Conservation (phyloP, 2,888 invertebrate species). For the Ophioninae sp. region DNA sequence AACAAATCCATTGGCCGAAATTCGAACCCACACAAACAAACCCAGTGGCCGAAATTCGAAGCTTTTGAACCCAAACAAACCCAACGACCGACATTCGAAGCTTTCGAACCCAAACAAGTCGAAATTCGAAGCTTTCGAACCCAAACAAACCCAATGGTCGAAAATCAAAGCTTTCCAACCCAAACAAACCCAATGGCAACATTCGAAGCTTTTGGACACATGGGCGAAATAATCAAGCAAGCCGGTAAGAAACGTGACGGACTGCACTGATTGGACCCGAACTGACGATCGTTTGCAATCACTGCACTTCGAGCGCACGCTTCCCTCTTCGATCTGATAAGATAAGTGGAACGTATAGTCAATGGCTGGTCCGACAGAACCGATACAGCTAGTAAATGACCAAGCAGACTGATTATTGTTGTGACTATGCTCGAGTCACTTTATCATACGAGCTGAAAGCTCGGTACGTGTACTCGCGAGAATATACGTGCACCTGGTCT, state of each 20-base stretch:
- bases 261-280: constrained; percentile 32
- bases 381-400: constrained; percentile 28
- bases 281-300: constrained; percentile 19
- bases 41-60: neutral
- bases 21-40: no score
- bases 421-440: constrained; percentile 38
- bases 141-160: no score
- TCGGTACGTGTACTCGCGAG: constrained; percentile 14
- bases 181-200: neutral
- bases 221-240: neutral
- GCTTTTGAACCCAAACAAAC: neutral
- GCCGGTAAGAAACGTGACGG: neutral
- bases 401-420: constrained; percentile 54
- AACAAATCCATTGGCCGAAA: neutral
- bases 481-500: constrained; percentile 46
- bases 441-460: constrained; percentile 5
- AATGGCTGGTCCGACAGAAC: constrained; percentile 36
- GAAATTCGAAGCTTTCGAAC: neutral
- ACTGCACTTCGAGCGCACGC: neutral
- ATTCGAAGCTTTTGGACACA: neutral
- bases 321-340: constrained; percentile 39
- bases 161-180: no score
- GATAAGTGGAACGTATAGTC: constrained; percentile 37
- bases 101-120: neutral
- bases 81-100: neutral